These are phyloP conservation scores for Ganaspis brasiliensis DNA, from an alignment of 2,888 invertebrate species.

Conservation along the genomic window DNA sequence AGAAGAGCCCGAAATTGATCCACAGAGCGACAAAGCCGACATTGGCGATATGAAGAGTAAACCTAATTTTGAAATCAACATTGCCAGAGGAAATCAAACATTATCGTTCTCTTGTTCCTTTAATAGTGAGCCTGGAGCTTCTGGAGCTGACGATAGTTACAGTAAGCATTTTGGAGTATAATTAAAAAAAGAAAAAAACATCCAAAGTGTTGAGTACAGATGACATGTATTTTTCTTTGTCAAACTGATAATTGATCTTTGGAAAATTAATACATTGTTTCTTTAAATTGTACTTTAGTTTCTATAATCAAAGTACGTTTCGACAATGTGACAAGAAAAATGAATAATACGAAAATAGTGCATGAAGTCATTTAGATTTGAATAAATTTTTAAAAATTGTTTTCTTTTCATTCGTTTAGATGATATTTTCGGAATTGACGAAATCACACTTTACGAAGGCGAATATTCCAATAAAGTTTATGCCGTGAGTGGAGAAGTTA, in stretches of 20 bases:
- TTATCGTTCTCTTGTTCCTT: slow-evolving; percentile 94
- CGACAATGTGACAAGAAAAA: slow-evolving; percentile 56
- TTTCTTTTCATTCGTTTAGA: slow-evolving; percentile 82
- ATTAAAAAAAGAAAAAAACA: background rate
- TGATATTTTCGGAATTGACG: slow-evolving; percentile 96
- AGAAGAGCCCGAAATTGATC: slow-evolving; percentile 85
- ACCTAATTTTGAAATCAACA: slow-evolving; percentile 95
- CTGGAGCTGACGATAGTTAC: slow-evolving; percentile 87
- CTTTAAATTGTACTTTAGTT: slow-evolving; percentile 50
- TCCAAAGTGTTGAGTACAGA: slow-evolving; percentile 74
- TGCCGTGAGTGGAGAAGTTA: slow-evolving; percentile 95
- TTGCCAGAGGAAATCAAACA: slow-evolving; percentile 89
- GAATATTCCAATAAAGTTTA: slow-evolving; percentile 94
- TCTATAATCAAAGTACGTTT: slow-evolving; percentile 47
- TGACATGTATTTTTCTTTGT: slow-evolving; percentile 54
- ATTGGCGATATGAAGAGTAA: slow-evolving; percentile 93
- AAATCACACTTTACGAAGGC: slow-evolving; percentile 93
- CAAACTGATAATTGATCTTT: slow-evolving; percentile 70
- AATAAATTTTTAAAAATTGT: slow-evolving; percentile 74
- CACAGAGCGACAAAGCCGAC: slow-evolving; percentile 86
- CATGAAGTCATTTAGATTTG: slow-evolving; percentile 70
- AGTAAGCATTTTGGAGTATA: slow-evolving; percentile 81
- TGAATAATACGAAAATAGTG: slow-evolving; percentile 34
- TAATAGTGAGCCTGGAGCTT: slow-evolving; percentile 84
- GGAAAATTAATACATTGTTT: slow-evolving; percentile 67